Conservation (phyloP, 2,888 invertebrate species). For the Drosophila cognata region DNA sequence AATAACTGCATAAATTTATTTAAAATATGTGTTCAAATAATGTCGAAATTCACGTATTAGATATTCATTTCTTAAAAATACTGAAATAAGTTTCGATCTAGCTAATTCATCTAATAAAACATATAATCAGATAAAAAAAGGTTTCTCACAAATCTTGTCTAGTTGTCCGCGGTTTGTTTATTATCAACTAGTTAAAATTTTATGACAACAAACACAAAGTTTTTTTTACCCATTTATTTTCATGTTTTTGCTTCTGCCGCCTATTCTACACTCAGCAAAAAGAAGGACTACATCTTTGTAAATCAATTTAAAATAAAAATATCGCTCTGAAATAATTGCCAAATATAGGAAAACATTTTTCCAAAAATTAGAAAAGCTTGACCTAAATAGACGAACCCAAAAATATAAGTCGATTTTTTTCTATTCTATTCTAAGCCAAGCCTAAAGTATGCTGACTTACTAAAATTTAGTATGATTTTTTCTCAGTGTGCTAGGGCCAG, state of each 20-base stretch:
- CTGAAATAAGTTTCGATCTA: neutral
- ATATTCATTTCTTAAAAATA: neutral
- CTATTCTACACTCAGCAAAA: neutral
- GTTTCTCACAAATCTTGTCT: constrained; percentile 2
- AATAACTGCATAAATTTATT: neutral
- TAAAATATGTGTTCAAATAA: neutral
- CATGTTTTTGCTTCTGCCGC: neutral
- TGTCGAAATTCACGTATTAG: neutral
- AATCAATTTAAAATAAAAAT: neutral
- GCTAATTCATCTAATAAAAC: neutral
- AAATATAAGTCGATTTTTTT: neutral
- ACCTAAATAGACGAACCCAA: neutral
- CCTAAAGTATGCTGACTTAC: no score
- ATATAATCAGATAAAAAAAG: neutral
- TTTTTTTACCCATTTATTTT: neutral
- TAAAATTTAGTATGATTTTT: neutral
- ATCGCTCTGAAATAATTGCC: neutral
- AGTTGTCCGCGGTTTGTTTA: neutral
- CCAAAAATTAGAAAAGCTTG: neutral
- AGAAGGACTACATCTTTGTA: neutral
- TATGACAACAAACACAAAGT: constrained; percentile 11
- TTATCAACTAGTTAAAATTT: constrained; percentile 4
- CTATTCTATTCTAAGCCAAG: neutral
- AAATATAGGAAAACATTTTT: neutral
- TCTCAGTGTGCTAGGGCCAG: neutral